Base-by-base conservation (phyloP, 2,888 invertebrate genomes). In the Petrolisthes cinctipes region DNA sequence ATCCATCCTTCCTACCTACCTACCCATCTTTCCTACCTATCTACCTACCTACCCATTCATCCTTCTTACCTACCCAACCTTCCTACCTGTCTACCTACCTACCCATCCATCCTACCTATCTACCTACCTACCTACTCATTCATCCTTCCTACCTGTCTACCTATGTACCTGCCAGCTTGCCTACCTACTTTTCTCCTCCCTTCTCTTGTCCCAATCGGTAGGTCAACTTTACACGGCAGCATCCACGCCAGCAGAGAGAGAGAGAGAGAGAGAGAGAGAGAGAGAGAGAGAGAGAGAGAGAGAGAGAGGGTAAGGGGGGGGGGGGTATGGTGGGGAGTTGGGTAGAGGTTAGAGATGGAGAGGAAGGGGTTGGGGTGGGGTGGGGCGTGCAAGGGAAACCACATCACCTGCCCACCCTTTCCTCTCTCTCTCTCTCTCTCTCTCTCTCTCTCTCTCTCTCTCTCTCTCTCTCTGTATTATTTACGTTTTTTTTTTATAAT, bases 331-430 rank as follows among this genome's bases (percentile, higher is more conserved):
- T 14, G n/a, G 37, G 23, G 23, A 20, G 37, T 5, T 5, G 23
- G 37, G 4, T n/a, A 76, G 37, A 5, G 14, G 17, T 11, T 37
- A 4, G 53, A 79, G 54, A 4, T 5, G 5, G 79, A 53, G 7
- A 53, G 17, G 54, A 53, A 9, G 14, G 56, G 14, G 14, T 51
- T 6, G 37, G 17, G 5, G 54, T 11, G 14, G 7, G 61, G n/a
- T 17, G n/a, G 61, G 11, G 80, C 4, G 20, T 4, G 20, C 4
- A 14, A 9, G 53, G 57, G 57, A 7, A 57, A 23, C 73, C 79
- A 53, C 79, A 51, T 79, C 79, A 73, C 73, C 73, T 73, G 17
- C 73, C 73, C 73, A 73, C 73, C 23, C 79, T 54, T 54, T 54
- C 54, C 79, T 54, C 54, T 54, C 56, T 79, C 54, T 54, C 54